A percentile compares a stretch with the other conserved stretches of the same genome.
Conservation (phyloP, 2,888 invertebrate genomes). For the Nomada goodeniana region DNA sequence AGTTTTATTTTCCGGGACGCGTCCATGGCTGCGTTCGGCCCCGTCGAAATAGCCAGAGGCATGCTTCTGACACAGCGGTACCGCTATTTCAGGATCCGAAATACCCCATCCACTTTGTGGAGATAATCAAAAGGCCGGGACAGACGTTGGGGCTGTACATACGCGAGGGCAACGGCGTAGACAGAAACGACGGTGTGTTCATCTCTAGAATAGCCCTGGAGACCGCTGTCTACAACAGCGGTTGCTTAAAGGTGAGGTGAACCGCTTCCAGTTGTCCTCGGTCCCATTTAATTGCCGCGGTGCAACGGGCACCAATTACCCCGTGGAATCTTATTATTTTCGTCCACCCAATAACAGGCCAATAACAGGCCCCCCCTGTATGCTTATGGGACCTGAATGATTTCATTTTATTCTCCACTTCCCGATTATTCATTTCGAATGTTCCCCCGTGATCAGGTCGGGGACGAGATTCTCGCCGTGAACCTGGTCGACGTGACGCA, state of each 20-base stretch:
- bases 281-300: slow-evolving; percentile 42
- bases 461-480: slow-evolving; percentile 99
- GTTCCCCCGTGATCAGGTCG: slow-evolving; percentile 87
- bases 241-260: slow-evolving; percentile 92
- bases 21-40: not conserved
- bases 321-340: slow-evolving; percentile 24
- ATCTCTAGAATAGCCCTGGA: slow-evolving; percentile 98
- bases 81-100: slow-evolving; percentile 87
- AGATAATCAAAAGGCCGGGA: slow-evolving; percentile 99
- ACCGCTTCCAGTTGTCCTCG: not conserved
- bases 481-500: slow-evolving; percentile 98
- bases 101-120: slow-evolving; percentile 95
- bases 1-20: not conserved
- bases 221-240: slow-evolving; percentile 98
- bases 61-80: not conserved
- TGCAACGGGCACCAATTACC: slow-evolving; percentile 34
- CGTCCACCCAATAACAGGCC: not conserved
- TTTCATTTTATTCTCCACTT: not conserved
- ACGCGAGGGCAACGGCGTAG: slow-evolving; percentile 99
- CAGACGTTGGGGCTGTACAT: slow-evolving; percentile 99
- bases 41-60: not conserved
- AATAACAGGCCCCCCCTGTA: not conserved
- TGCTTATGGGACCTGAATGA: not conserved
- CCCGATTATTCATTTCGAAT: not conserved
- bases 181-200: slow-evolving; percentile 98